Percentiles rank a stretch among this genome's conserved stretches.
Evolutionary conservation across 1,140 invertebrate genomes (phyloP).

Genomic region (Ladona fulva): DNA sequence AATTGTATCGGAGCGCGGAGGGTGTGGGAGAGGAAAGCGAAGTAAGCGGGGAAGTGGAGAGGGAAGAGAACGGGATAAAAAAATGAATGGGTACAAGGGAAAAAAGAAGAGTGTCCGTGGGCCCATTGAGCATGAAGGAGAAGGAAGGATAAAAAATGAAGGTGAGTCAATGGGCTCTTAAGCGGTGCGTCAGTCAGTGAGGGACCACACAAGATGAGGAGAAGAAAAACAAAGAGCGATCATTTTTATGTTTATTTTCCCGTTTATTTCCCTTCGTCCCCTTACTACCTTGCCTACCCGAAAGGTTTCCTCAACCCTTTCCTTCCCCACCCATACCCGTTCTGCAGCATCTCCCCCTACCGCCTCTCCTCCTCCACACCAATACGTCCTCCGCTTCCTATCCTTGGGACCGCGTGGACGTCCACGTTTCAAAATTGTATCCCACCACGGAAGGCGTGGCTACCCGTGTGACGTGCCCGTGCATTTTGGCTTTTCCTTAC

Average conservation of each 20-base stretch:
- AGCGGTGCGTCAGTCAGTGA: constrained; percentile 1
- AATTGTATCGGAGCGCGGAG: neutral
- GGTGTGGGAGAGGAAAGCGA: neutral
- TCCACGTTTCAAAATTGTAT: neutral
- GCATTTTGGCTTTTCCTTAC: too few species aligned
- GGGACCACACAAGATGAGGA: neutral
- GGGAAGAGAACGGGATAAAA: neutral
- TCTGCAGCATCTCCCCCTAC: too few species aligned
- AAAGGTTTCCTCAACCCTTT: too few species aligned
- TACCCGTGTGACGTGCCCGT: too few species aligned
- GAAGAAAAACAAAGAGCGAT: constrained; percentile 9
- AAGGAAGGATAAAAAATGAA: neutral
- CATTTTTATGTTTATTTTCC: constrained; percentile 9
- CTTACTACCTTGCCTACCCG: too few species aligned
- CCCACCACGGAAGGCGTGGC: neutral
- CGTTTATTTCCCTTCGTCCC: neutral
- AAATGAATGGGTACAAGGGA: constrained; percentile 1
- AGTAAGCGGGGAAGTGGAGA: neutral
- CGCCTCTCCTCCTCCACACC: neutral
- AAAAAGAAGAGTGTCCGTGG: neutral
- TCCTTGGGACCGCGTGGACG: too few species aligned
- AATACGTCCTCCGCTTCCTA: neutral
- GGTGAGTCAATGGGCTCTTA: constrained; percentile 2
- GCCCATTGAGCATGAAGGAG: constrained; percentile 5
- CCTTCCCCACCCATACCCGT: too few species aligned